Percentiles rank a stretch among this genome's conserved stretches.
Evolutionary conservation across 30 jellyfish, hydroid and myxozoan genomes (phyloP).

Genomic region (Morbakka virulenta): DNA sequence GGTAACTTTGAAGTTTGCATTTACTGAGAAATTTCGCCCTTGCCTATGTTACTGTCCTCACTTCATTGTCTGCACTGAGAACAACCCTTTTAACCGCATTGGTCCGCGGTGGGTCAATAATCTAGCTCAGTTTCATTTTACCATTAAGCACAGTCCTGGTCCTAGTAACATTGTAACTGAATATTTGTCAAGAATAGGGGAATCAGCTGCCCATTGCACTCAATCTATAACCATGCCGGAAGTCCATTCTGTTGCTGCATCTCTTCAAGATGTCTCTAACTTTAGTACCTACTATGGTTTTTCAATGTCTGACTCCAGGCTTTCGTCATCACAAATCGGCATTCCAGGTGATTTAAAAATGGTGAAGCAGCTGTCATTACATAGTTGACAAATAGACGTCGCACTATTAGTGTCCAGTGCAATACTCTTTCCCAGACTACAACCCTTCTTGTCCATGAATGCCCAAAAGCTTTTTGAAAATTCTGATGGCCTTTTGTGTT

Average conservation of each 20-base stretch:
- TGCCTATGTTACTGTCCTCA: constrained; percentile 11
- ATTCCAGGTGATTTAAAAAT: not conserved
- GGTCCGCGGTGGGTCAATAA: constrained; percentile 34
- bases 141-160: constrained; percentile 43
- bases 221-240: not conserved
- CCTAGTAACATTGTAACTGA: constrained; percentile 32
- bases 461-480: not conserved
- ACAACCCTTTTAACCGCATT: constrained; percentile 23
- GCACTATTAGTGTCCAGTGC: not conserved
- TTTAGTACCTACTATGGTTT: not conserved
- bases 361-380: not conserved
- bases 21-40: constrained; percentile 12
- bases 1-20: constrained; percentile 27
- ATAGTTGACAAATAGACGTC: not conserved
- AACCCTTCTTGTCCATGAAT: not conserved
- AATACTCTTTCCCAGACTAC: not conserved
- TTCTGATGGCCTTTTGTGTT: not conserved
- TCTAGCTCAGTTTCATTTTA: constrained; percentile 38
- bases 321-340: not conserved
- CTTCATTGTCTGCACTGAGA: constrained; percentile 23
- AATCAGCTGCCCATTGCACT: not conserved
- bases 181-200: constrained; percentile 26
- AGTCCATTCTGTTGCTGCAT: not conserved
- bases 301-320: not conserved
- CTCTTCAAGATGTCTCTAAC: not conserved